Conservation (phyloP, 2,797 vertebrate genomes). For the Phataginus tetradactyla region DNA sequence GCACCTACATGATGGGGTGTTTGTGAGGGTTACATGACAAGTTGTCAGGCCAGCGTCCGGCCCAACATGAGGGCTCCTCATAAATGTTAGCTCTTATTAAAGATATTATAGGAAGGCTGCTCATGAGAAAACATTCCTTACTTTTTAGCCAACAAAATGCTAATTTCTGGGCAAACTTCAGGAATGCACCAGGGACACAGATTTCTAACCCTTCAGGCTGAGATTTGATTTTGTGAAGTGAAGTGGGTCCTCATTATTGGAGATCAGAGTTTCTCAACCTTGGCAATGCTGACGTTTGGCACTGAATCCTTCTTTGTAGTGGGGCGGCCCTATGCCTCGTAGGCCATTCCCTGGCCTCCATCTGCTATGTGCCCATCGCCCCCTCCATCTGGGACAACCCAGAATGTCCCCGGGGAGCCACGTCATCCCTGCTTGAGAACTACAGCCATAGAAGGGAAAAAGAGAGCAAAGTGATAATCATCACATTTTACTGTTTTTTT, state of each 20-base stretch:
- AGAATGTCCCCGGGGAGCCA: not conserved
- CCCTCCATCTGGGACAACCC: not conserved
- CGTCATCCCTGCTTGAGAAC: not conserved
- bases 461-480: not conserved
- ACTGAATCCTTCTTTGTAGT: too few relatives aligned
- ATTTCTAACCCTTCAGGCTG: not conserved
- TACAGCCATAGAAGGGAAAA: not conserved
- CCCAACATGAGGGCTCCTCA: too few relatives aligned
- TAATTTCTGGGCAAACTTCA: not conserved
- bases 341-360: not conserved
- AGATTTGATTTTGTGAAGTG: not conserved
- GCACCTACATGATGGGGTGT: not conserved
- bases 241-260: fast-evolving
- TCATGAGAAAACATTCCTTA: not conserved
- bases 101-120: fast-evolving
- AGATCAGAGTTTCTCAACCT: not conserved
- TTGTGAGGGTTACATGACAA: fast-evolving
- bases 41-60: not conserved
- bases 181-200: not conserved
- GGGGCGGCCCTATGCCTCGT: fast-evolving
- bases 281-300: fast-evolving
- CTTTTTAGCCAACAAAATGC: not conserved
- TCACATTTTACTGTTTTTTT: not conserved
- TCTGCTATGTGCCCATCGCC: fast-evolving
- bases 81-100: not conserved